Evolutionary conservation across 2,888 invertebrate genomes (phyloP).

Genomic region (Heliconius ismenius): DNA sequence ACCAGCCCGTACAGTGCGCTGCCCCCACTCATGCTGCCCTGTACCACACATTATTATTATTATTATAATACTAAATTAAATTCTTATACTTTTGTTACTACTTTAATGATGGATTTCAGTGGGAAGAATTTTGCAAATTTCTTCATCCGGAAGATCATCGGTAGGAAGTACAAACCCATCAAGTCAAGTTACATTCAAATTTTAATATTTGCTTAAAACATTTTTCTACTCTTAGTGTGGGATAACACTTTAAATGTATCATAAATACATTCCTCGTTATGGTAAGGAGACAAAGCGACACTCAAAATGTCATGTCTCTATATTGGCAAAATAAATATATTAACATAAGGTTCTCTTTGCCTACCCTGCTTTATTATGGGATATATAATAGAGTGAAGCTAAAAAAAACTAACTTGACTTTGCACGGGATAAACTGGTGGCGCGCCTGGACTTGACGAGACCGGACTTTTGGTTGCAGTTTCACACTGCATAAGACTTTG

Average conservation of each 20-base stretch:
- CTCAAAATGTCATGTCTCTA: not conserved
- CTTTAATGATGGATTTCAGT: too few relatives aligned
- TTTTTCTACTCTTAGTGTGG: too few relatives aligned
- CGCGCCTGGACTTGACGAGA: slow-evolving; percentile 74
- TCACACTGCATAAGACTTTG: slow-evolving; percentile 94
- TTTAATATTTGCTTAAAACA: too few relatives aligned
- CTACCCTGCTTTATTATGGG: not conserved
- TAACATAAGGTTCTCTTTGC: not conserved
- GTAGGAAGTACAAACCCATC: too few relatives aligned
- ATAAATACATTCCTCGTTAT: too few relatives aligned
- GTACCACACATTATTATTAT: slow-evolving; percentile 34
- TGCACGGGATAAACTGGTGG: slow-evolving; percentile 83
- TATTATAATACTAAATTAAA: not conserved
- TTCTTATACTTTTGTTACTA: too few relatives aligned
- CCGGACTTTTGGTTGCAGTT: slow-evolving; percentile 84
- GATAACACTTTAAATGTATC: too few relatives aligned
- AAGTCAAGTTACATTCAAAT: too few relatives aligned
- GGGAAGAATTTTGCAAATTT: too few relatives aligned
- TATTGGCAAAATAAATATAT: not conserved
- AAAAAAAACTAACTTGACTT: slow-evolving; percentile 73
- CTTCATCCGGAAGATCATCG: too few relatives aligned
- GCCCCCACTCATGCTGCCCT: slow-evolving; percentile 52
- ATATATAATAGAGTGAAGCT: not conserved
- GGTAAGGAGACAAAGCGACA: not conserved
- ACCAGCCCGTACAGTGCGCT: slow-evolving; percentile 46